Conservation (phyloP, 2,113 vertebrate genomes). For the Meles meles region DNA sequence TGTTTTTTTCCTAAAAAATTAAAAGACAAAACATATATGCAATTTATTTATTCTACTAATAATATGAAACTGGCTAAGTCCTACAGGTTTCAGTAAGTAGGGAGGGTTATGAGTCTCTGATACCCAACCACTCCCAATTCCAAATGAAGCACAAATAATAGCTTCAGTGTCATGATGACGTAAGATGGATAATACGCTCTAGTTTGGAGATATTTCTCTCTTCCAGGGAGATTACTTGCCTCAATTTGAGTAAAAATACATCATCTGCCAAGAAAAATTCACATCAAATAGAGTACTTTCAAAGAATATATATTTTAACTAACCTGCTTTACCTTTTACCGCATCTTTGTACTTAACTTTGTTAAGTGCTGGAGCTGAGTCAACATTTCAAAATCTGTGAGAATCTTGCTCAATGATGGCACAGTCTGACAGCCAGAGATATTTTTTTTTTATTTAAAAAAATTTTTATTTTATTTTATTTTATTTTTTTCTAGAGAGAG, state of each 20-base stretch:
- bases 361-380: neutral
- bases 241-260: neutral
- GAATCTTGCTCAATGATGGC: neutral
- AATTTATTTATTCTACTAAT: neutral
- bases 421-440: neutral
- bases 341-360: neutral
- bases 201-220: neutral
- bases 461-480: neutral
- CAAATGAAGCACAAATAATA: neutral
- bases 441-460: neutral
- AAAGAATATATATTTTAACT: neutral
- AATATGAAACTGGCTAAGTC: neutral
- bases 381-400: neutral
- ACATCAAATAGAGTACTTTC: neutral
- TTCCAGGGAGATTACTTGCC: neutral
- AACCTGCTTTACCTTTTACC: neutral
- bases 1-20: neutral
- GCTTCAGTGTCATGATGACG: neutral
- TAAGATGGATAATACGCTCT: neutral
- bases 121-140: neutral
- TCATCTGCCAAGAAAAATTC: neutral
- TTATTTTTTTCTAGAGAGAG: neutral
- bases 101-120: neutral
- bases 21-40: neutral
- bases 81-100: neutral